Percentiles rank a stretch among this genome's conserved stretches.
These are phyloP conservation scores for Orbicella faveolata DNA, from an alignment of 64 coral and sea anemone species.

Conservation along the genomic window DNA sequence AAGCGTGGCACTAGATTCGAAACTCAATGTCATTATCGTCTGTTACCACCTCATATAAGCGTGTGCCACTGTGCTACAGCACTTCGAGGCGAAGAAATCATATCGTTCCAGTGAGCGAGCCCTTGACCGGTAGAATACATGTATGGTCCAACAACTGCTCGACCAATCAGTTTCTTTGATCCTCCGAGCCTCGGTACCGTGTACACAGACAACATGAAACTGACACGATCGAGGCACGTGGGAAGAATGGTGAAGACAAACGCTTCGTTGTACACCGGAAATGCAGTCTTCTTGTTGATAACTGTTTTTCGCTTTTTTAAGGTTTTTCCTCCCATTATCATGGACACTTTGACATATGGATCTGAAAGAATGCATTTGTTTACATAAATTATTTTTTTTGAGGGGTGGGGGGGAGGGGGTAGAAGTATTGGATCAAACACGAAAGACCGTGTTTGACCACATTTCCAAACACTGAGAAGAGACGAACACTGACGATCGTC, in stretches of 20 bases:
- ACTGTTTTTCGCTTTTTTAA: slow-evolving; percentile 82
- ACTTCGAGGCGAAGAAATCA: slow-evolving; percentile 75
- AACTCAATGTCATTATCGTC: background rate
- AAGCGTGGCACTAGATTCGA: too few species aligned
- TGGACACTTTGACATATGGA: slow-evolving; percentile 81
- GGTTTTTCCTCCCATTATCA: slow-evolving; percentile 89
- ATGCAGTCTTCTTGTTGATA: slow-evolving; percentile 40
- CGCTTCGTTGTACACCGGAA: slow-evolving; percentile 83
- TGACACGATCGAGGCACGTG: slow-evolving; percentile 60
- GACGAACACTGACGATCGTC: too few species aligned
- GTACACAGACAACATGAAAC: slow-evolving; percentile 81
- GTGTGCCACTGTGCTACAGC: slow-evolving; percentile 88
- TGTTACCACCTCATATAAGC: slow-evolving; percentile 53
- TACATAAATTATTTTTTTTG: background rate
- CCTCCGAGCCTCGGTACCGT: slow-evolving; percentile 45
- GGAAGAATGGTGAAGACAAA: slow-evolving; percentile 80
- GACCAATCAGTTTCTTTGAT: slow-evolving; percentile 79
- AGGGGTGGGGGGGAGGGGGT: too few species aligned
- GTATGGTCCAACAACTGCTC: slow-evolving; percentile 82
- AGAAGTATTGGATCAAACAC: too few species aligned
- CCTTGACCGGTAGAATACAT: slow-evolving; percentile 91
- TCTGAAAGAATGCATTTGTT: slow-evolving; percentile 41
- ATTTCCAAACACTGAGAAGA: too few species aligned
- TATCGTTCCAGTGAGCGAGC: slow-evolving; percentile 90
- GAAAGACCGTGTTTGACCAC: too few species aligned